Conservation (phyloP, 2,797 vertebrate species). For the Diplodus sargus region DNA sequence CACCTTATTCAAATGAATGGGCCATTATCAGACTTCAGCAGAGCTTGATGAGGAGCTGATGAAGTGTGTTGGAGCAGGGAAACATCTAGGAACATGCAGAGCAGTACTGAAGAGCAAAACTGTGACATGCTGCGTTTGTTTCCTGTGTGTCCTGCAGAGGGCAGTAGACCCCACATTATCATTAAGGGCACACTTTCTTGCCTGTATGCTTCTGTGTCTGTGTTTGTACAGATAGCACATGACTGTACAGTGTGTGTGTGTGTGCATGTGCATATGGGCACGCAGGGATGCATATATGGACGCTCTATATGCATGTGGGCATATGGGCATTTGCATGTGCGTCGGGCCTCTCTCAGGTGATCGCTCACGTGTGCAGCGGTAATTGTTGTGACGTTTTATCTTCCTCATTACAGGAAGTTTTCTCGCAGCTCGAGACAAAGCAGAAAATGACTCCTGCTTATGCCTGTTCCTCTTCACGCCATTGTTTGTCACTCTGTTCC, state of each 20-base stretch:
- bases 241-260: conserved; percentile 26
- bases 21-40: no score
- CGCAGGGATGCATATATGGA: conserved; percentile 40
- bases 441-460: conserved; percentile 50
- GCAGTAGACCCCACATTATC: conserved; percentile 69
- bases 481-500: conserved; percentile 49
- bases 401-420: conserved; percentile 64
- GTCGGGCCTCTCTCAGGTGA: conserved; percentile 47
- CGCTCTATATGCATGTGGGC: conserved; percentile 42
- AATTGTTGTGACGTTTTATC: conserved; percentile 59
- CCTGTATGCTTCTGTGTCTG: not conserved
- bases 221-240: conserved; percentile 23
- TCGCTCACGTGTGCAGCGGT: conserved; percentile 58
- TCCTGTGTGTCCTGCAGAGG: conserved; percentile 70
- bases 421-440: conserved; percentile 60
- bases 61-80: no score
- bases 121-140: not conserved
- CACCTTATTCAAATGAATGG: no score
- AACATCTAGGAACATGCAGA: no score
- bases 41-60: no score
- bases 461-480: conserved; percentile 39
- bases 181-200: not conserved
- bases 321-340: conserved; percentile 57
- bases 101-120: not conserved
- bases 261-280: conserved; percentile 4